A percentile compares a stretch with the other conserved stretches of the same genome.
Conservation (phyloP, 2,888 invertebrate genomes). For the Eupithecia vulgata region DNA sequence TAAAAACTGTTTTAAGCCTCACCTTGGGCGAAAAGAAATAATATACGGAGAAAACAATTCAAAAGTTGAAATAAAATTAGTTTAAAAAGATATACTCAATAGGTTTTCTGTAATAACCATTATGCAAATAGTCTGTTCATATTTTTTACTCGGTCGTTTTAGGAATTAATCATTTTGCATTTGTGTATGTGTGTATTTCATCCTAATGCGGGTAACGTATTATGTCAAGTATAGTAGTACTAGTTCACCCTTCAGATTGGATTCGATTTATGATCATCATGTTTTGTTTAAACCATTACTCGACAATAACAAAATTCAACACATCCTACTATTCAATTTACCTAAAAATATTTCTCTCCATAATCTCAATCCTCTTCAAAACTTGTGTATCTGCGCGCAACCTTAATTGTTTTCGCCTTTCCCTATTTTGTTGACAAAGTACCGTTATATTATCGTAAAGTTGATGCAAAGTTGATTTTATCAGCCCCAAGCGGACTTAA, state of each 20-base stretch:
- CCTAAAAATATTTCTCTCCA: not conserved
- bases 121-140: no score
- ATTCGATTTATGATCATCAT: not conserved
- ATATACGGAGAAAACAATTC: no score
- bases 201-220: no score
- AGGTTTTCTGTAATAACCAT: no score
- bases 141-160: no score
- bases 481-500: not conserved
- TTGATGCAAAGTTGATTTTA: conserved; percentile 7
- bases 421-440: not conserved
- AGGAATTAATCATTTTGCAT: no score
- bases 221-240: no score
- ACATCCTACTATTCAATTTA: not conserved
- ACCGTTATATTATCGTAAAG: not conserved
- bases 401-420: not conserved
- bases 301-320: not conserved
- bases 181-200: no score
- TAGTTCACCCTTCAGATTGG: not conserved
- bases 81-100: no score
- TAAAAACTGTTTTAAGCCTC: no score
- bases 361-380: not conserved
- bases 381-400: not conserved
- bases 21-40: no score
- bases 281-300: not conserved
- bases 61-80: no score